Base-by-base conservation (phyloP, 2,797 vertebrate species). In the Psittacula derbiana region DNA sequence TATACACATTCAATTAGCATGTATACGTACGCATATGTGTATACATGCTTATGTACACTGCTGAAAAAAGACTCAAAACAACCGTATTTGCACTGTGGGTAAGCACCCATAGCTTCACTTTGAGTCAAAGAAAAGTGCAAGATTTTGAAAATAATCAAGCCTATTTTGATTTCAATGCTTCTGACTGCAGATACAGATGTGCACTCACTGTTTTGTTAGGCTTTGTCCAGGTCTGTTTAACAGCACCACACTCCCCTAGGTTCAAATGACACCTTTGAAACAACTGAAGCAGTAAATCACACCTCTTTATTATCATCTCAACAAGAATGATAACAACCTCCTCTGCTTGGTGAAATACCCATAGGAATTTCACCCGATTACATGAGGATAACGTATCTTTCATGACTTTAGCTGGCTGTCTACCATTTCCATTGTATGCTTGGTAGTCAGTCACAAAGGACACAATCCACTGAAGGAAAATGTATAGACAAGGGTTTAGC, bases 291-390 rank as follows among this genome's bases (percentile, higher is more conserved):
- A 92, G 88, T 92, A 82, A 97, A 95, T 95, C 82, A 86, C 41
- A 61, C 65, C 80, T 96, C 66, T 93, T 93, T 92, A 96, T 86
- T 92, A 92, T 72, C 80, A 91, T 95, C 90, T 96, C 92, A 92
- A 88, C 86, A 92, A 95, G 84, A 95, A 88, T 88, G 75, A 84
- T 92, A 95, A 96, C 91, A 96, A 75, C 55, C 73, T 94, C 60
- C 81, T 88, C 72, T 83, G 60, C 91, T 86, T 89, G 53, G 81
- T 91, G 75, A 86, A 88, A 95, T 33, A 81, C 86, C 38, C 92
- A 84, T 53, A 78, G 88, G 95, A 95, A 96, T 92, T 93, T 90
- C 78, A 87, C 61, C 95, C 47, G 57, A 92, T 84, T 89, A 71
- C 66, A 50, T 66, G 65, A 85, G 87, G 91, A 95, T 74, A 93